phyloP scores from a whole-genome alignment of 2,113 vertebrate genomes.

The Tenrec ecaudatus region DNA sequence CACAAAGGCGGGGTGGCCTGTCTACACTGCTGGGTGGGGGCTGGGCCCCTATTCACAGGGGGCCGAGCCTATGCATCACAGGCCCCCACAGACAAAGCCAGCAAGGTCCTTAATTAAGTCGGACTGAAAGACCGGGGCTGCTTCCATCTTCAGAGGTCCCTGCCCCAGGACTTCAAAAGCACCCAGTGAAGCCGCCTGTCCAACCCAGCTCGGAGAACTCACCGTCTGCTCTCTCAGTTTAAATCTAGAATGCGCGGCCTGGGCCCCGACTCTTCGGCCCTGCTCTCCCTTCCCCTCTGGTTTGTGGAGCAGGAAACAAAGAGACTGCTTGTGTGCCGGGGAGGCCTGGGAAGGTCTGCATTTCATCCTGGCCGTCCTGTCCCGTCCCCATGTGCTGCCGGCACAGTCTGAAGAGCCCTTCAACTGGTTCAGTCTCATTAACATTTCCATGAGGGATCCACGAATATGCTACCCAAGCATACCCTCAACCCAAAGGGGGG shows the following conservation, averaged over 20 bases:
- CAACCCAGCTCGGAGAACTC: conserved; percentile 71
- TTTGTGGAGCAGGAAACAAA: conserved; percentile 92
- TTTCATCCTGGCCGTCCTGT: conserved; percentile 86
- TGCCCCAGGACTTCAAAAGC: conserved; percentile 82
- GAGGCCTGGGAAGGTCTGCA: conserved; percentile 90
- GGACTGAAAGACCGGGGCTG: conserved; percentile 87
- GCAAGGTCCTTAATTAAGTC: conserved; percentile 90
- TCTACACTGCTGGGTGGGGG: conserved; percentile 71
- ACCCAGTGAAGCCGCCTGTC: conserved; percentile 69
- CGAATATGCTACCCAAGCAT: conserved; percentile 80
- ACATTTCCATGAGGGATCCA: conserved; percentile 93
- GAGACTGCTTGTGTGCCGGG: conserved; percentile 90
- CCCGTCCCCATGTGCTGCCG: not conserved
- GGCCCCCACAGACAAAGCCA: conserved; percentile 88
- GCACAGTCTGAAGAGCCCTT: conserved; percentile 87
- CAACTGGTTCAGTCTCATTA: conserved; percentile 91
- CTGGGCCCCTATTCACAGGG: conserved; percentile 83
- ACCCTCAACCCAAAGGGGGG: no score
- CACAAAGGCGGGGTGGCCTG: conserved; percentile 80
- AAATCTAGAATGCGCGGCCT: conserved; percentile 77
- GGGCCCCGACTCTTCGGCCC: conserved; percentile 83
- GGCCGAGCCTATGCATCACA: conserved; percentile 79
- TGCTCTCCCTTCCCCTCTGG: conserved; percentile 88
- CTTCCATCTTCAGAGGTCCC: conserved; percentile 80
- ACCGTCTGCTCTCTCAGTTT: conserved; percentile 75